These are phyloP conservation scores for Trissoscelio sp. DNA, from an alignment of 2,888 invertebrate species.

Conservation along the genomic window DNA sequence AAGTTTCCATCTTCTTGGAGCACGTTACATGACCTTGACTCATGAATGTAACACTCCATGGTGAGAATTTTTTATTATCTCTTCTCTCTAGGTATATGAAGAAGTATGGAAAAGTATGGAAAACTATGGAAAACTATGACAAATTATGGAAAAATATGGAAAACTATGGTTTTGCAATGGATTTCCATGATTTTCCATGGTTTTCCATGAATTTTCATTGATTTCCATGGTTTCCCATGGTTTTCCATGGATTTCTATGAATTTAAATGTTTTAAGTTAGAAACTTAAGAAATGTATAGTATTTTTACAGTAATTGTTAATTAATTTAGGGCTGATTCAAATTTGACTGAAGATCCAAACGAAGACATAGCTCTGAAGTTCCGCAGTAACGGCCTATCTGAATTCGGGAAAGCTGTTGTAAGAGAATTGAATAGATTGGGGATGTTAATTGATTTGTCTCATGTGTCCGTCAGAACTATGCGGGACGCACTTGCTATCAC, in stretches of 20 bases:
- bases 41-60: slow-evolving; percentile 89
- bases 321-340: slow-evolving; percentile 81
- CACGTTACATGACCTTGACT: slow-evolving; percentile 87
- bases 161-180: no score
- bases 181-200: no score
- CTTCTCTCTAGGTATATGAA: no score
- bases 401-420: slow-evolving; percentile 85
- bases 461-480: slow-evolving; percentile 87
- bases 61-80: slow-evolving; percentile 83
- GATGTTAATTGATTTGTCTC: slow-evolving; percentile 88
- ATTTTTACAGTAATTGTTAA: neutral
- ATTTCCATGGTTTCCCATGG: no score
- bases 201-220: no score
- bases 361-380: slow-evolving; percentile 80
- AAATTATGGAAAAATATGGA: no score
- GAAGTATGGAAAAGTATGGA: no score
- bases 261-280: no score
- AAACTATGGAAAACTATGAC: no score
- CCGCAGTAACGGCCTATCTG: slow-evolving; percentile 80
- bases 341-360: slow-evolving; percentile 81
- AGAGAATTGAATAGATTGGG: slow-evolving; percentile 89
- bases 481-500: slow-evolving; percentile 85
- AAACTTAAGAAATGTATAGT: no score
- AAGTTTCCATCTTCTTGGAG: slow-evolving; percentile 87
- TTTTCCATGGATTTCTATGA: no score